These are phyloP conservation scores for Phoxinus phoxinus DNA, from an alignment of 2,113 vertebrate genomes.

Conservation along the genomic window DNA sequence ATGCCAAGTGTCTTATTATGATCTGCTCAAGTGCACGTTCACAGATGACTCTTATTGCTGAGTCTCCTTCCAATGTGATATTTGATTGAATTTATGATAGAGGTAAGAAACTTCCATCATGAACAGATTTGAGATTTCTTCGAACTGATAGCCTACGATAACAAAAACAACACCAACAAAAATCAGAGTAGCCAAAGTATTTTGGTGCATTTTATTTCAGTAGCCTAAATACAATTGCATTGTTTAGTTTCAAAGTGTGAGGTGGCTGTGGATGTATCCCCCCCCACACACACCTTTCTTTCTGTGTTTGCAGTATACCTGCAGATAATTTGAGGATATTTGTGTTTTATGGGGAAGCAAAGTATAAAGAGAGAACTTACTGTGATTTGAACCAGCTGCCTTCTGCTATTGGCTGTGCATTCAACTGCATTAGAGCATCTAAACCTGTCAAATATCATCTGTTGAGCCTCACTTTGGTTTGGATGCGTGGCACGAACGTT, in stretches of 20 bases:
- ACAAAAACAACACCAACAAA: neutral
- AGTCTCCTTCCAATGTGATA: neutral
- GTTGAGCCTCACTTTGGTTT: neutral
- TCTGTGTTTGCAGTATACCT: no score
- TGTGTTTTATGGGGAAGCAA: neutral
- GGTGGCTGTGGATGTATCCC: no score
- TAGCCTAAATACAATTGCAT: neutral
- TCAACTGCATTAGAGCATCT: neutral
- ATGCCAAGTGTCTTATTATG: neutral
- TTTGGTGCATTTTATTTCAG: neutral
- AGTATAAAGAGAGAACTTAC: neutral
- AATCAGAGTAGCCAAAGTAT: no score
- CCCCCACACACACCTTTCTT: no score
- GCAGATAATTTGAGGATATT: neutral
- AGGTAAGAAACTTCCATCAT: neutral
- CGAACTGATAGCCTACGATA: neutral
- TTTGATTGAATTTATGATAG: neutral
- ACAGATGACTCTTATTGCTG: neutral
- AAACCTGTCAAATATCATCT: conserved; percentile 30
- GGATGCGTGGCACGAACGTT: conserved; percentile 10
- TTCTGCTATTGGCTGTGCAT: neutral
- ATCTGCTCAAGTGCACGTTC: neutral
- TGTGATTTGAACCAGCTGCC: conserved; percentile 11
- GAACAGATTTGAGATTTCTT: neutral
- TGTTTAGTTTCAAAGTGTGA: neutral